Conservation (phyloP, 2,888 invertebrate species). For the Agonopterix subpropinquella region DNA sequence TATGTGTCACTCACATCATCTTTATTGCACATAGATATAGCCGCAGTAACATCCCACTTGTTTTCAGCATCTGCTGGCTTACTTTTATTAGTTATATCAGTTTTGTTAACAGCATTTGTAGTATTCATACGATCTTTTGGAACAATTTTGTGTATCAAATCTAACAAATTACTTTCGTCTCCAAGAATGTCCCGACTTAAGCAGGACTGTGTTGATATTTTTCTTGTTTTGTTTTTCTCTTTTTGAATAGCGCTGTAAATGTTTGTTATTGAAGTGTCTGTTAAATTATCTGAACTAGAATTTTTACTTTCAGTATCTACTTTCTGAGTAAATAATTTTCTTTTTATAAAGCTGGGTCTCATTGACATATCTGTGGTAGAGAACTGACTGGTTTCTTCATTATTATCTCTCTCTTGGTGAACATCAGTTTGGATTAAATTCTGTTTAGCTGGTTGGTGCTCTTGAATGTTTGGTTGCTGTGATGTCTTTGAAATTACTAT, state of each 20-base stretch:
- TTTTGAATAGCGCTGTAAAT: conserved; percentile 33
- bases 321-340: conserved; percentile 60
- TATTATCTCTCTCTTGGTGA: background rate
- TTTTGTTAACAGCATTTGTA: conserved; percentile 37
- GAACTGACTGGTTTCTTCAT: conserved; percentile 6
- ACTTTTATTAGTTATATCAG: conserved; percentile 21
- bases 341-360: conserved; percentile 61
- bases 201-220: conserved; percentile 50
- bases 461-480: background rate
- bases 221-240: conserved; percentile 55
- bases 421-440: background rate
- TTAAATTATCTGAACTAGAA: conserved; percentile 28
- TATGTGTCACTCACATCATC: conserved; percentile 52
- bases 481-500: conserved; percentile 22
- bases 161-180: conserved; percentile 47
- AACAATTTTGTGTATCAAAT: conserved; percentile 62
- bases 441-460: background rate
- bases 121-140: conserved; percentile 47
- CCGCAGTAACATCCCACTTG: conserved; percentile 50
- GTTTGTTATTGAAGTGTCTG: conserved; percentile 43
- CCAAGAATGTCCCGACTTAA: conserved; percentile 42
- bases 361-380: conserved; percentile 39
- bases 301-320: conserved; percentile 48
- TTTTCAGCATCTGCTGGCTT: conserved; percentile 22
- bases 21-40: conserved; percentile 39